Evolutionary conservation across 2,888 invertebrate genomes (phyloP), one percentile per base, ranked within the genome.

Genomic region (Thera britannica): DNA sequence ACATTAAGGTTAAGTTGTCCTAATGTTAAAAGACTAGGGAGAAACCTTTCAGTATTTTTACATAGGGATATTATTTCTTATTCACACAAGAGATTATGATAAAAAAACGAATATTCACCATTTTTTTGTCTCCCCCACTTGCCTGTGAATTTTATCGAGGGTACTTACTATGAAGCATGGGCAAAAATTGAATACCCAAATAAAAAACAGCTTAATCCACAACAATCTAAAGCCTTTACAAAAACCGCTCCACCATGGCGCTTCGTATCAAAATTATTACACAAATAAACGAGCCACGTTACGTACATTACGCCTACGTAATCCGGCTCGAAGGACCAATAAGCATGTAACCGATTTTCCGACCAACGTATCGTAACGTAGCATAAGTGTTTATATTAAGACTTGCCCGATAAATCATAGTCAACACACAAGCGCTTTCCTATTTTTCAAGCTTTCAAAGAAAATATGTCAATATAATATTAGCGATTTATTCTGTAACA

Each of bases 331-430:
- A 74, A 75, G 74, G 74, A 68, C 75, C 77, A 79, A 76, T 77
- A 79, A 76, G 77, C 77, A 79, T 79, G 77, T 76, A 77, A 77
- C 73, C 74, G 77, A 77, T 82, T 80, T 77, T 77, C 75, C 75
- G 70, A 72, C 76, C 77, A 77, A 76, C 72, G 72, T 72, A 65
- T 71, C 59, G 67, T 67, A 63, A 58, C 72, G 64, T 67, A 72
- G 69, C 79, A 67, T 71, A 74, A 71, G 68, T 74, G 71, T 76
- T 76, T 74, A 74, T 71, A 72, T 74, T 74, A 71, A 74, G 72
- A 74, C 70, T 69, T 66, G 65, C 57, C 58, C 68, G 67, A 72
- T 76, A 73, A 70, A 69, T 74, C 72, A 73, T 72, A 69, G 70
- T 66, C 70, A 67, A 70, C 68, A 58, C 68, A 64, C 69, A 67